A percentile compares a stretch with the other conserved stretches of the same genome.
These are phyloP conservation scores for Zaprionus bogoriensis DNA, from an alignment of 2,888 invertebrate species.

Conservation along the genomic window DNA sequence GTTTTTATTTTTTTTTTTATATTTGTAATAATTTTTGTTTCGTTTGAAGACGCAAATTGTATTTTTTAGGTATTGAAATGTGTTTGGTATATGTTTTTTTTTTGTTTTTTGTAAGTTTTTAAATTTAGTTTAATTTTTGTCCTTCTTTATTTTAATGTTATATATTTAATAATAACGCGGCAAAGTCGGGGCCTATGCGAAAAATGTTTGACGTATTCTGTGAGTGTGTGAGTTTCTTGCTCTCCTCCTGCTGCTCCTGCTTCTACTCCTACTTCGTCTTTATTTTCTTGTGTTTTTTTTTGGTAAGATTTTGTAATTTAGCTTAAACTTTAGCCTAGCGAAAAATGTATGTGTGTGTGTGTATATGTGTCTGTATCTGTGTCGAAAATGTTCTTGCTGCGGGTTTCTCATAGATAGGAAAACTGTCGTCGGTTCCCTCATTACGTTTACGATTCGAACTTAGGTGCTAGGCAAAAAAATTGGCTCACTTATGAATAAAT, in stretches of 20 bases:
- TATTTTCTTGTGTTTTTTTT: slow-evolving; percentile 38
- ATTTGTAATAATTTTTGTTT: slow-evolving; percentile 34
- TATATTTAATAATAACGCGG: slow-evolving; percentile 69
- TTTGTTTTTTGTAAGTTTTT: slow-evolving; percentile 11
- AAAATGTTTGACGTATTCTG: slow-evolving; percentile 44
- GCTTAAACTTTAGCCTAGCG: slow-evolving; percentile 60
- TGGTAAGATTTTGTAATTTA: slow-evolving; percentile 36
- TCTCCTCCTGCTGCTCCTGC: too few species aligned
- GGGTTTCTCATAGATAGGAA: slow-evolving; percentile 58
- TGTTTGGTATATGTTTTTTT: slow-evolving; percentile 65
- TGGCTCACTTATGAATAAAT: slow-evolving; percentile 58
- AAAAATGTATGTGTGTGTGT: slow-evolving; percentile 53
- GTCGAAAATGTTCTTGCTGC: slow-evolving; percentile 38
- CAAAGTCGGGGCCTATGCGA: slow-evolving; percentile 69
- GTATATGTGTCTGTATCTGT: slow-evolving; percentile 34
- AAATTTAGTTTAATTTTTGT: slow-evolving; percentile 21
- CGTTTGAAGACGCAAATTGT: slow-evolving; percentile 63
- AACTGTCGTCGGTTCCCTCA: slow-evolving; percentile 57
- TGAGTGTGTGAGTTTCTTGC: slow-evolving; percentile 17
- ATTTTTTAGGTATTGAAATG: slow-evolving; percentile 57
- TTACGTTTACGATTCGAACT: slow-evolving; percentile 61
- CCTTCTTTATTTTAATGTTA: slow-evolving; percentile 22
- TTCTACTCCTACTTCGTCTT: too few species aligned
- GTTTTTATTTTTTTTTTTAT: slow-evolving; percentile 28
- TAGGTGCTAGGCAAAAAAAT: slow-evolving; percentile 68